phyloP scores from a whole-genome alignment of 2,888 invertebrate species.

The Ectemnius continuus region DNA sequence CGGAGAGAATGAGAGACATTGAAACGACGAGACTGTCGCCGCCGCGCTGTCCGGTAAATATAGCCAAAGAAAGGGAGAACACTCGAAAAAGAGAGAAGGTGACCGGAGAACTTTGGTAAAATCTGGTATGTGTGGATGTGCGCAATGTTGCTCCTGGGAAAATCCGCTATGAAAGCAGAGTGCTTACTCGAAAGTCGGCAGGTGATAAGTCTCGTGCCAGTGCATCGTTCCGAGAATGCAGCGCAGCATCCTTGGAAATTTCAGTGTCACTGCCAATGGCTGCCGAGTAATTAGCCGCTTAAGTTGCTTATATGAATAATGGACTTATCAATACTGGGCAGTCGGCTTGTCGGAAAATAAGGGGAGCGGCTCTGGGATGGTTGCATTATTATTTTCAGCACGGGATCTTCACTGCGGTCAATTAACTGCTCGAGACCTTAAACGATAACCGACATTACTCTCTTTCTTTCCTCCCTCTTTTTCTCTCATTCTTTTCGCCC shows the following conservation, averaged over 20 bases:
- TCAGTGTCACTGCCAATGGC: too few relatives aligned
- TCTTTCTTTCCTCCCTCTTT: slow-evolving; percentile 12
- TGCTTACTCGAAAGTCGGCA: background rate
- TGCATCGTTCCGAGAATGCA: too few relatives aligned
- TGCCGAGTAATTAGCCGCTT: too few relatives aligned
- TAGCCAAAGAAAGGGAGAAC: background rate
- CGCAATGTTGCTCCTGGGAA: too few relatives aligned
- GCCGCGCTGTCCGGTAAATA: slow-evolving; percentile 21
- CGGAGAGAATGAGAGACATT: slow-evolving; percentile 24
- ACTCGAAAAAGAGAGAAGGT: background rate
- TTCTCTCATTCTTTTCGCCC: too few relatives aligned
- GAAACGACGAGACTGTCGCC: slow-evolving; percentile 22
- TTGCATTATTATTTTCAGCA: slow-evolving; percentile 11
- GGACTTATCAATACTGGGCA: too few relatives aligned
- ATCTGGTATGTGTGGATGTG: background rate
- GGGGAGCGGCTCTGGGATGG: too few relatives aligned
- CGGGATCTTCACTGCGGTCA: slow-evolving; percentile 6
- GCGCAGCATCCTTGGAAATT: too few relatives aligned
- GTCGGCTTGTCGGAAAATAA: too few relatives aligned
- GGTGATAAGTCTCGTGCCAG: too few relatives aligned
- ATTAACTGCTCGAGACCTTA: slow-evolving; percentile 15
- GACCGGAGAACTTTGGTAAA: background rate
- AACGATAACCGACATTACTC: slow-evolving; percentile 21
- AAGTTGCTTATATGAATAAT: too few relatives aligned
- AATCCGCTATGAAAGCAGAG: too few relatives aligned